Conservation (phyloP, 2,888 invertebrate genomes). For the Epinotia nisella region DNA sequence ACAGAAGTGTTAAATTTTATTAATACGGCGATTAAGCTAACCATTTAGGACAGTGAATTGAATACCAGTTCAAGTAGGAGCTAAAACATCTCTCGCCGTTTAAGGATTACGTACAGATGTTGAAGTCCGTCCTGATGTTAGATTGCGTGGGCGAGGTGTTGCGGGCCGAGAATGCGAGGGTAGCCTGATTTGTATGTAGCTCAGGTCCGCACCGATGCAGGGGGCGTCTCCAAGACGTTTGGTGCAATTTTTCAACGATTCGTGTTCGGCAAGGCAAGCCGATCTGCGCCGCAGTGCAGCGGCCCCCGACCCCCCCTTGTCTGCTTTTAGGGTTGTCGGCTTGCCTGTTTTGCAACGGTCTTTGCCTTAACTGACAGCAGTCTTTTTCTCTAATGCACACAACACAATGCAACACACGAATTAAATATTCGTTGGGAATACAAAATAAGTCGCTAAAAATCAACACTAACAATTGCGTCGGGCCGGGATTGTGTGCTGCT, state of each 20-base stretch:
- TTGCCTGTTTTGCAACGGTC: slow-evolving; percentile 25
- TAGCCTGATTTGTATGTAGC: slow-evolving; percentile 78
- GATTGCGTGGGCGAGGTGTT: slow-evolving; percentile 45
- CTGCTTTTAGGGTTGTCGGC: slow-evolving; percentile 45
- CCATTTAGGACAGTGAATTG: not conserved
- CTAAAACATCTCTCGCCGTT: slow-evolving; percentile 20
- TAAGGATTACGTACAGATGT: slow-evolving; percentile 28
- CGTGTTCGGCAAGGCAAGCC: slow-evolving; percentile 77
- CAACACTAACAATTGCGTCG: not conserved
- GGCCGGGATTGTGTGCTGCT: not conserved
- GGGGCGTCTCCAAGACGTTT: slow-evolving; percentile 76
- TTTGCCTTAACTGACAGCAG: slow-evolving; percentile 8
- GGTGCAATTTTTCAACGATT: slow-evolving; percentile 81
- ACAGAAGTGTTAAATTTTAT: no score
- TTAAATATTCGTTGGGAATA: slow-evolving; percentile 16
- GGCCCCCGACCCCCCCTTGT: slow-evolving; percentile 49
- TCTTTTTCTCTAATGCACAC: slow-evolving; percentile 12
- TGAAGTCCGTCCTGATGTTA: slow-evolving; percentile 30
- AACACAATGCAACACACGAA: slow-evolving; percentile 3
- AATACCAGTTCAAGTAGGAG: not conserved
- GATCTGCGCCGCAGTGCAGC: slow-evolving; percentile 62
- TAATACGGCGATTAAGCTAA: not conserved
- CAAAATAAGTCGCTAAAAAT: slow-evolving; percentile 9
- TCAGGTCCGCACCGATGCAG: slow-evolving; percentile 67
- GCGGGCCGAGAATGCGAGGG: slow-evolving; percentile 53